Percentiles rank a stretch among this genome's conserved stretches.
These are phyloP conservation scores for Onychostruthus taczanowskii DNA, from an alignment of 2,113 vertebrate genomes.

Conservation along the genomic window DNA sequence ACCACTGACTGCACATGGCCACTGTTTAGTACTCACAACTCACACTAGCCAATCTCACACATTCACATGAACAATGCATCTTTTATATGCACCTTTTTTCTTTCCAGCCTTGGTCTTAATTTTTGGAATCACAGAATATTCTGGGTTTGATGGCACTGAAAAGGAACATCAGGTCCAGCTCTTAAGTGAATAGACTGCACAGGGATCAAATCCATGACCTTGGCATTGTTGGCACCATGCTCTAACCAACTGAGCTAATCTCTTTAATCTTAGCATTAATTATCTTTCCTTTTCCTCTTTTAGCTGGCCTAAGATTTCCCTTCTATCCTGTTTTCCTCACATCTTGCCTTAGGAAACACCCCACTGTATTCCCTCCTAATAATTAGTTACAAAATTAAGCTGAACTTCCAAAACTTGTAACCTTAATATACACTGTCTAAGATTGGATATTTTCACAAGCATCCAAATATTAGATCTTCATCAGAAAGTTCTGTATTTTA, in stretches of 20 bases:
- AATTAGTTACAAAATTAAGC: background rate
- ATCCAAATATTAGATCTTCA: background rate
- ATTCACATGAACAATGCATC: background rate
- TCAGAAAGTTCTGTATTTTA: slow-evolving; percentile 25
- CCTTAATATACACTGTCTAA: background rate
- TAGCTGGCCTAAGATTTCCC: background rate
- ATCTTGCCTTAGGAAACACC: background rate
- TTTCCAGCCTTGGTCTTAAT: background rate
- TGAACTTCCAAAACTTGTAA: background rate
- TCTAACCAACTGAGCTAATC: background rate
- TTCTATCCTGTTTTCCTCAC: background rate
- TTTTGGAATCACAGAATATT: background rate
- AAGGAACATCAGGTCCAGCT: background rate
- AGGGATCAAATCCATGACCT: background rate
- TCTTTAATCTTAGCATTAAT: background rate
- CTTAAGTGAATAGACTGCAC: background rate
- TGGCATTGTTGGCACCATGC: background rate
- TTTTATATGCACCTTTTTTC: background rate
- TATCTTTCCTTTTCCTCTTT: background rate
- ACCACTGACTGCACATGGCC: background rate
- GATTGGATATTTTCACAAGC: background rate
- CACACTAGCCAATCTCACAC: background rate
- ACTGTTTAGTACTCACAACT: background rate
- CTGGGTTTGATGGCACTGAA: background rate
- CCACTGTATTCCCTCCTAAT: background rate